Evolutionary conservation across 2,797 vertebrate genomes (phyloP), one percentile per base, ranked within the genome.

Genomic region (Sardinella longiceps): DNA sequence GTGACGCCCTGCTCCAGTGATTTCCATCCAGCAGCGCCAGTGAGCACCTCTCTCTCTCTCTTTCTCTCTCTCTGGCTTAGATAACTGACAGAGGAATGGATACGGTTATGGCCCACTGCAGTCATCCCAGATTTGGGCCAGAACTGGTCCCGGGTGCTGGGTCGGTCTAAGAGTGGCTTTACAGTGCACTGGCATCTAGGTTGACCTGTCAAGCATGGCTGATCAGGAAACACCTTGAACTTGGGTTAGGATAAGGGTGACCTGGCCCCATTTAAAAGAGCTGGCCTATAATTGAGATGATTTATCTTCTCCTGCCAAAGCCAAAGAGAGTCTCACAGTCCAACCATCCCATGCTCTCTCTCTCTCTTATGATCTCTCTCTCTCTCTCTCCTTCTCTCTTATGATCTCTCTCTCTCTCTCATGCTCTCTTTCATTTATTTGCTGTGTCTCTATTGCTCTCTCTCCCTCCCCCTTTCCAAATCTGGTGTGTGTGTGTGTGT

Each of bases 191-290:
- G 87, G 30, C 88, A 83, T 88, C 87, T 56, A 92, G 91, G 91
- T 84, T 80, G 82, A 87, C 84, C 88, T 23, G 33, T 81, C 88
- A 91, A 92, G 89, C 91, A 91, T 84, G 46, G 90, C 90, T 91
- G 92, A 91, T 85, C 87, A 90, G 90, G 90, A 92, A 92, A 90
- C 90, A 92, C 91, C 90, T 93, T 93, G 91, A 93, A 92, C 93
- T 90, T 90, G 89, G 87, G 83, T 60, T 88, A 90, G 85, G 91
- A 93, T 92, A 92, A 93, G 92, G 90, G 85, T 92, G 91, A 93
- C 91, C 92, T 89, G 91, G 92, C 90, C 89, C 89, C 88, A 87
- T 91, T 92, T 91, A 91, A 89, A 90, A 85, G 90, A 85, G 87
- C 87, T 74, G 82, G 87, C 88, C 89, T 90, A 92, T 93, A 94